Evolutionary conservation across 1,140 invertebrate species (phyloP).

Genomic region (Asobara japonica): DNA sequence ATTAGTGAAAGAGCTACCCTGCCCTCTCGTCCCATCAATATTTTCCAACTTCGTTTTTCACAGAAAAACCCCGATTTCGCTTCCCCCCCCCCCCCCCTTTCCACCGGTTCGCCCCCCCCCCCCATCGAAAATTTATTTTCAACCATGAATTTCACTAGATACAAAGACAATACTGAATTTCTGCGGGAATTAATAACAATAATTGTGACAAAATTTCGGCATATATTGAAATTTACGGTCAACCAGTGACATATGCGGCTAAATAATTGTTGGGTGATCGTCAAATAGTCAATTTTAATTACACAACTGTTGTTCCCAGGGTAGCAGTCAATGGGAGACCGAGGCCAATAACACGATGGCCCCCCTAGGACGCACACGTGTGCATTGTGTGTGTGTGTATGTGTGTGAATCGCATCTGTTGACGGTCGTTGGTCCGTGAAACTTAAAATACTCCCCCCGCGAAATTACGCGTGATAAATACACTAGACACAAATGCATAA

Average conservation of each 20-base stretch:
- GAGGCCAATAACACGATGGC: background rate
- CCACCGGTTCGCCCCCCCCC: background rate
- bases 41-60: background rate
- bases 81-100: background rate
- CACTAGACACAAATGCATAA: background rate
- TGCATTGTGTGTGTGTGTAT: background rate
- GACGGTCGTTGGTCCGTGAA: background rate
- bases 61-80: background rate
- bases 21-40: background rate
- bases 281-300: conserved; percentile 17
- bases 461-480: background rate
- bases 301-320: conserved; percentile 16
- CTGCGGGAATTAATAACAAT: background rate
- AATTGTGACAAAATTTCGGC: background rate
- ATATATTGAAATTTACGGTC: background rate
- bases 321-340: background rate
- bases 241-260: background rate
- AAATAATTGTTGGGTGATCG: background rate
- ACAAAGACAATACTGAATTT: background rate
- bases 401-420: background rate
- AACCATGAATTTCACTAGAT: background rate
- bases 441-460: background rate
- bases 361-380: background rate
- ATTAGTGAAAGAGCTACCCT: background rate
- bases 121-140: background rate